Base-by-base conservation (phyloP, 2,113 vertebrate species). In the Gorsachius goisagi region DNA sequence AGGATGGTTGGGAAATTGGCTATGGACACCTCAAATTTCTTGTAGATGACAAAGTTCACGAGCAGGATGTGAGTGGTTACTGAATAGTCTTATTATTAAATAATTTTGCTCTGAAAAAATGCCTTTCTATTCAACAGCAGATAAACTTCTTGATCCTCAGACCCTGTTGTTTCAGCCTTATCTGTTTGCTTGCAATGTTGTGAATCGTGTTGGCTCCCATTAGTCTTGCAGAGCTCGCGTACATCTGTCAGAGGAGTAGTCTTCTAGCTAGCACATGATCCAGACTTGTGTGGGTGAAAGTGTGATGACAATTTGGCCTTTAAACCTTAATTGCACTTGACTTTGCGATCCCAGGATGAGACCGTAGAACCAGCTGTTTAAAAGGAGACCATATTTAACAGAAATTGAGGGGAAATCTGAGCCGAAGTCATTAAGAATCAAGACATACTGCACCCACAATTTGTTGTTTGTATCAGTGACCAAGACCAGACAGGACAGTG, bases 181-280 rank as follows among this genome's bases (percentile, higher is more conserved):
- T 30, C 50, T 85, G 9, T 89, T 88, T 52, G 28, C 24, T n/a
- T 76, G 32, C 60, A 72, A 15, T 16, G 6, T 9, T 85, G 63
- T 81, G 35, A 52, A 11, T 9, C 8, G 21, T 69, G n/a, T 37
- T 93, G 68, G n/a, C 22, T 88, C 63, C 41, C 0, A 0, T 66
- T n/a, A 69, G 62, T 62, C 71, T 62, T 0, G 1, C 21, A 0
- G 11, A 73, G 58, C 60, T 60, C 1, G 1, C 8, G 2, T 62
- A 12, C 1, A 0, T 69, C 74, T 74, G 32, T 69, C 1, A 2
- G 55, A 50, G 62, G 47, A 35, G 28, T 32, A 18, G 12, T 79
- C 30, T 71, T 88, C 69, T 66, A 71, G 59, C 59, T 91, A 69
- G 37, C 59, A 47, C 39, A n/a, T 9, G 13, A 3, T 74, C 52